Evolutionary conservation across 2,888 invertebrate genomes (phyloP).

Genomic region (Agrotis puta): DNA sequence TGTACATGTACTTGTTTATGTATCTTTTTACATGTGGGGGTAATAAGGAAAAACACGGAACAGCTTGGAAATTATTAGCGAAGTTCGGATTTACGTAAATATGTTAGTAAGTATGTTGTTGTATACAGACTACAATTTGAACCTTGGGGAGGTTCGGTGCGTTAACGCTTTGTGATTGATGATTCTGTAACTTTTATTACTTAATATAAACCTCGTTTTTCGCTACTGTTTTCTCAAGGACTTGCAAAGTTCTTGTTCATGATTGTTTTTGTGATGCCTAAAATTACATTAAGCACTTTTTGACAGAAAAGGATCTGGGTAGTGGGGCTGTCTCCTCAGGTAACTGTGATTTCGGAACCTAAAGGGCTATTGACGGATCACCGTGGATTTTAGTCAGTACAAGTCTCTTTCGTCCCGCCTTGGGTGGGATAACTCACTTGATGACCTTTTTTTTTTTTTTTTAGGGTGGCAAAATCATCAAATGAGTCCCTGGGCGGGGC

Average conservation of each 20-base stretch:
- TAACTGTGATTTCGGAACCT: no score
- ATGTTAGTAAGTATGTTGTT: constrained; percentile 26
- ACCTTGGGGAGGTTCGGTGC: constrained; percentile 19
- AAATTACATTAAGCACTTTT: no score
- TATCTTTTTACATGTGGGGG: constrained; percentile 30
- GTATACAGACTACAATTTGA: constrained; percentile 10
- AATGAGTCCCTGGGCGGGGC: no score
- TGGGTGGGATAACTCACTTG: no score
- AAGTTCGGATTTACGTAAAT: constrained; percentile 50
- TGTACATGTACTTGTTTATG: constrained; percentile 23
- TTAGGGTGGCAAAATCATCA: no score
- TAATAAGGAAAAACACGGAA: constrained; percentile 42
- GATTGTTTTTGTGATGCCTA: not conserved
- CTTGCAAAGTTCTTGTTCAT: not conserved
- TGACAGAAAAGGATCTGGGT: no score
- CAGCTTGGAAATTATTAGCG: constrained; percentile 41
- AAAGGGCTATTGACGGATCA: no score
- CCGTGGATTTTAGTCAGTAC: no score
- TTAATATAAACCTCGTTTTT: constrained; percentile 1
- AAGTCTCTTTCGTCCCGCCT: no score
- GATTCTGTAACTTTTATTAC: constrained; percentile 26
- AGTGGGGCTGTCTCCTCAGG: no score
- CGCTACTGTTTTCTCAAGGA: not conserved
- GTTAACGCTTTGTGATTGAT: constrained; percentile 38
- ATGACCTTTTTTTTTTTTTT: no score